These are phyloP conservation scores for Yponomeuta sedellus DNA, from an alignment of 2,888 invertebrate species.

Conservation along the genomic window DNA sequence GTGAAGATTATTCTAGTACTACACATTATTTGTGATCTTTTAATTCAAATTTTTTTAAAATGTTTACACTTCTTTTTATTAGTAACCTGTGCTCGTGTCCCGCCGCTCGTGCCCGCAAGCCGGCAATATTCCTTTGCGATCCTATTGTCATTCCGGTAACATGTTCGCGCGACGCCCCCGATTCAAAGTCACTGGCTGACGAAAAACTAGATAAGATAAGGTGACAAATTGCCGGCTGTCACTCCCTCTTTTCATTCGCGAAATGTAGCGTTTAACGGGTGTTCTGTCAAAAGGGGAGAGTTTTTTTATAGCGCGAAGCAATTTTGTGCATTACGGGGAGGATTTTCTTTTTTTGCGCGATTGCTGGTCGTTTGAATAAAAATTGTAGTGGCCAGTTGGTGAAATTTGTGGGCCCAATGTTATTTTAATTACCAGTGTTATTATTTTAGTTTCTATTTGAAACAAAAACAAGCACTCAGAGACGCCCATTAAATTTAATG, in stretches of 20 bases:
- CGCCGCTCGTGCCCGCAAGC: too few relatives aligned
- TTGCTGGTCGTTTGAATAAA: background rate
- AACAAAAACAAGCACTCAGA: too few relatives aligned
- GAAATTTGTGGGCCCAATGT: too few relatives aligned
- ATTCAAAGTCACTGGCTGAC: conserved; percentile 20
- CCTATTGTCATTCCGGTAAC: conserved; percentile 4
- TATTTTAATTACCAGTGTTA: too few relatives aligned
- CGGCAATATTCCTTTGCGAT: background rate
- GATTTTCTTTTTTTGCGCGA: background rate
- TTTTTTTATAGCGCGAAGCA: background rate
- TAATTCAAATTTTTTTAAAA: too few relatives aligned
- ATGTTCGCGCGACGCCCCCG: conserved; percentile 22
- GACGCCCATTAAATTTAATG: too few relatives aligned
- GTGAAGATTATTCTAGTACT: too few relatives aligned
- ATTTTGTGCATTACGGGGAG: background rate
- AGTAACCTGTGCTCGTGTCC: too few relatives aligned
- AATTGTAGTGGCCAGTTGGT: too few relatives aligned
- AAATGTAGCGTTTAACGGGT: conserved; percentile 11
- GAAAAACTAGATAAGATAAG: conserved; percentile 24
- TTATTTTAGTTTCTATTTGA: too few relatives aligned
- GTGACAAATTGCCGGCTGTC: conserved; percentile 31
- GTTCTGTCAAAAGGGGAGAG: conserved; percentile 8
- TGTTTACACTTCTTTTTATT: too few relatives aligned
- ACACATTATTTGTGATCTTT: too few relatives aligned
- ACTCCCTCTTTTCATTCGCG: conserved; percentile 27